Evolutionary conservation across 2,888 invertebrate species (phyloP).

Genomic region (Pandemis corylana): DNA sequence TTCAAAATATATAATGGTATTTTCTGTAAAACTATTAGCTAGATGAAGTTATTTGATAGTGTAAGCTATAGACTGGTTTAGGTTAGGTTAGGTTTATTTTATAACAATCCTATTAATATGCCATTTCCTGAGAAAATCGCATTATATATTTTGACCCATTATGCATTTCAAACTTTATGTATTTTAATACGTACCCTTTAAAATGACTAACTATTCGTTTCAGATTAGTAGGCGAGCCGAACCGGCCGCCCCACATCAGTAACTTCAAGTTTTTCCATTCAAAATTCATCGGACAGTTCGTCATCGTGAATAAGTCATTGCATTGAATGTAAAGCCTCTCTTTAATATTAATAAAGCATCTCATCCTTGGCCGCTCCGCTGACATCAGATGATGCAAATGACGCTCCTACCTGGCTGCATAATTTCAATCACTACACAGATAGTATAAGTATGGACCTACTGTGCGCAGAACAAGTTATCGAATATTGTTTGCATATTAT

Average conservation of each 20-base stretch:
- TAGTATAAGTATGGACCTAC: not conserved
- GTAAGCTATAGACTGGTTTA: too few species aligned
- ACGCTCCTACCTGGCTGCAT: conserved; percentile 20
- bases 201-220: not conserved
- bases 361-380: conserved; percentile 30
- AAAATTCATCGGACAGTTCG: conserved; percentile 6
- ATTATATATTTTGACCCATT: too few species aligned
- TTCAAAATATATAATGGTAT: too few species aligned
- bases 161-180: too few species aligned
- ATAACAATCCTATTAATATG: too few species aligned
- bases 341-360: conserved; percentile 39
- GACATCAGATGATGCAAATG: conserved; percentile 31
- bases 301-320: conserved; percentile 25
- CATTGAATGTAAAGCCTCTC: conserved; percentile 33
- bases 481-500: conserved; percentile 7
- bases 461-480: conserved; percentile 6
- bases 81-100: too few species aligned
- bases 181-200: too few species aligned
- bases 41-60: too few species aligned
- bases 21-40: too few species aligned
- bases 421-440: not conserved
- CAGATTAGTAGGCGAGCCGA: not conserved
- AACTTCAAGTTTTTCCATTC: conserved; percentile 6
- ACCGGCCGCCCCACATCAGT: not conserved
- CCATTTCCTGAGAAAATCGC: too few species aligned